A percentile compares a stretch with the other conserved stretches of the same genome.
Evolutionary conservation across 2,113 vertebrate genomes (phyloP).

Genomic region (Ranitomeya variabilis): DNA sequence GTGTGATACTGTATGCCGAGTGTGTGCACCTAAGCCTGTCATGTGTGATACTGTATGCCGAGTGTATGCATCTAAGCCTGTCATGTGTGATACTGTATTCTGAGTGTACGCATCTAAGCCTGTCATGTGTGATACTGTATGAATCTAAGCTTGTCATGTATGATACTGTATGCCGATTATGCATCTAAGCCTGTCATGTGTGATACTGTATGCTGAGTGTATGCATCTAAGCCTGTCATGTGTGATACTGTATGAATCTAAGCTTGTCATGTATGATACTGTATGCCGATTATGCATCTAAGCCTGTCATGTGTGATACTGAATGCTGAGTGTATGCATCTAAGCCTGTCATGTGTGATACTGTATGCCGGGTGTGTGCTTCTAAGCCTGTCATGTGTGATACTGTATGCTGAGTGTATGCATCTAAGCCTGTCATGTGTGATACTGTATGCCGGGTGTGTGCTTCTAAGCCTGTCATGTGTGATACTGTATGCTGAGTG

Average conservation of each 20-base stretch:
- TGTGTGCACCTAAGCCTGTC: background rate
- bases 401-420: background rate
- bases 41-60: background rate
- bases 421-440: background rate
- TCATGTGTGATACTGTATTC: background rate
- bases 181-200: background rate
- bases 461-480: background rate
- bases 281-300: background rate
- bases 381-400: background rate
- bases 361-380: background rate
- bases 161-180: background rate
- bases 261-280: background rate
- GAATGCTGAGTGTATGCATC: background rate
- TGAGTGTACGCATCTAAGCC: background rate
- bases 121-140: background rate
- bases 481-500: background rate
- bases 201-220: background rate
- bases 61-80: background rate
- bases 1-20: background rate
- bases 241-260: background rate
- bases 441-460: background rate
- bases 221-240: background rate
- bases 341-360: background rate
- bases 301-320: background rate
- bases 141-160: background rate